phyloP scores from a whole-genome alignment of 2,888 invertebrate species.

The Hypolimnas misippus region DNA sequence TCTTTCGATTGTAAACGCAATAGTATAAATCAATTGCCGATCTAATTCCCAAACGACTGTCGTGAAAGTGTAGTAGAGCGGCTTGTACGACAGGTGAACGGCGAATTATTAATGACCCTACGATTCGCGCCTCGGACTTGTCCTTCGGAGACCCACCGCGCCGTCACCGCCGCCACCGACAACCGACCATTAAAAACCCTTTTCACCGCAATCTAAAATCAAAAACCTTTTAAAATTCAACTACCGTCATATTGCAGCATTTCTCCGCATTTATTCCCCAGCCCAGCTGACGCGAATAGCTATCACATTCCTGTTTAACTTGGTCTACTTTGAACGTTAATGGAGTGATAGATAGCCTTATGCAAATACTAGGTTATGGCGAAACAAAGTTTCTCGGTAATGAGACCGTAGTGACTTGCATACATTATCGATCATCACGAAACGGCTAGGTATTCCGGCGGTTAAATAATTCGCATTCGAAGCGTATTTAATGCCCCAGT shows the following conservation, averaged over 20 bases:
- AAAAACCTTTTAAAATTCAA: constrained; percentile 34
- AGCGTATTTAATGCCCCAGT: constrained; percentile 64
- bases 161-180: constrained; percentile 19
- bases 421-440: constrained; percentile 66
- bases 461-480: constrained; percentile 66
- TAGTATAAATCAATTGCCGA: constrained; percentile 37
- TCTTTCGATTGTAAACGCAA: constrained; percentile 33
- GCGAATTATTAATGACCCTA: constrained; percentile 64
- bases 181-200: constrained; percentile 23
- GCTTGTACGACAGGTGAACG: constrained; percentile 62
- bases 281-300: constrained; percentile 49
- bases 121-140: constrained; percentile 51
- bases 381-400: constrained; percentile 59
- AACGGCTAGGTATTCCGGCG: constrained; percentile 53
- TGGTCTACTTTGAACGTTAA: constrained; percentile 48
- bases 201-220: constrained; percentile 30
- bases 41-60: constrained; percentile 35
- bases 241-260: constrained; percentile 46
- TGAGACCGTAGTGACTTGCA: constrained; percentile 57
- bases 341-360: constrained; percentile 61
- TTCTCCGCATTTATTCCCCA: constrained; percentile 43
- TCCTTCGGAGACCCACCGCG: constrained; percentile 38
- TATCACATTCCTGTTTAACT: constrained; percentile 64
- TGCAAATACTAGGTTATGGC: constrained; percentile 57
- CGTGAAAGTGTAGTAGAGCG: constrained; percentile 49